A percentile compares a stretch with the other conserved stretches of the same genome.
phyloP scores from a whole-genome alignment of 2,888 invertebrate genomes.

The Rhamphomyia laevipes region DNA sequence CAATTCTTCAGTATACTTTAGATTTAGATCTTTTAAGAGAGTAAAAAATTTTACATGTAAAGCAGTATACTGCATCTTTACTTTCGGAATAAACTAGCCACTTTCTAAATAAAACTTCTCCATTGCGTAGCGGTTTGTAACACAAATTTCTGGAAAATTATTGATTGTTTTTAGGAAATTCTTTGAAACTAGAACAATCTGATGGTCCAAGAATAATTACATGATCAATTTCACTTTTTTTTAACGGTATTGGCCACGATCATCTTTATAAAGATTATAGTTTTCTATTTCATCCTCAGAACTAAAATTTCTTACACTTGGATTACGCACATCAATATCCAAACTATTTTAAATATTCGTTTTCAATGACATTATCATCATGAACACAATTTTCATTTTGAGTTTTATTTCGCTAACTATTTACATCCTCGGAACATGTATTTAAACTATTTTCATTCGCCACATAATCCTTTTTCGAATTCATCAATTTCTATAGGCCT shows the following conservation, averaged over 20 bases:
- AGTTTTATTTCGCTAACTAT: background rate
- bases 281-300: background rate
- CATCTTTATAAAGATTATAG: slow-evolving; percentile 1
- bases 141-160: background rate
- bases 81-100: background rate
- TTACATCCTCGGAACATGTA: background rate
- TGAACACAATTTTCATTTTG: background rate
- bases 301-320: background rate
- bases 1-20: too few relatives aligned
- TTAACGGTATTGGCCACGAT: background rate
- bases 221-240: background rate
- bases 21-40: background rate
- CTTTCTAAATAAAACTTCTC: background rate
- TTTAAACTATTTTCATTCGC: background rate
- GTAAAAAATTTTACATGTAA: slow-evolving; percentile 1
- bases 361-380: background rate
- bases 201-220: background rate
- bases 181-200: background rate
- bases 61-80: background rate
- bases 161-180: background rate
- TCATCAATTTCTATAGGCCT: background rate
- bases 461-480: background rate
- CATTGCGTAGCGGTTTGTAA: background rate
- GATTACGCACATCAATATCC: slow-evolving; percentile 1
- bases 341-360: background rate